Evolutionary conservation across 2,113 vertebrate species (phyloP).

Genomic region (Nesoenas mayeri): DNA sequence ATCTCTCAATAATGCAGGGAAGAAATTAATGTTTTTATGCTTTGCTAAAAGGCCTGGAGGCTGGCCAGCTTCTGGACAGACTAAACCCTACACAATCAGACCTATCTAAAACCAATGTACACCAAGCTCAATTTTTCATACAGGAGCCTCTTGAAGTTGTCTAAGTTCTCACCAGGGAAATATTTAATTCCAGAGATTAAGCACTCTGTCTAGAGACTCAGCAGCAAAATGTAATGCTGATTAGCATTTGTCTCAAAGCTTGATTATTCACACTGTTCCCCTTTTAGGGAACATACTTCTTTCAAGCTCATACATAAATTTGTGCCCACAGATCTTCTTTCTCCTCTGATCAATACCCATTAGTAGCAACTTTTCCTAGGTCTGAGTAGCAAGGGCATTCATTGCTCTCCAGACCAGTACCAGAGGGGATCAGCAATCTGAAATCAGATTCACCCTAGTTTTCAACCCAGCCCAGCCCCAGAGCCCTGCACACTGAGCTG

Average conservation of each 20-base stretch:
- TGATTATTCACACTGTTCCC: constrained; percentile 28
- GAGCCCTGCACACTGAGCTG: neutral
- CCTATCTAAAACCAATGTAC: neutral
- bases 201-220: neutral
- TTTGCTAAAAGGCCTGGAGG: neutral
- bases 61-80: neutral
- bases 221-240: neutral
- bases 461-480: neutral
- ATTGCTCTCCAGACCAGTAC: neutral
- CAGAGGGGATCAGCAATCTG: neutral
- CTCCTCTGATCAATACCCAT: constrained; percentile 28
- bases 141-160: neutral
- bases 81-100: neutral
- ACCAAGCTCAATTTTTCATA: neutral
- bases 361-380: neutral
- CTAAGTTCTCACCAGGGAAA: constrained; percentile 9
- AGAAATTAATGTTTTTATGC: neutral
- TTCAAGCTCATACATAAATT: neutral
- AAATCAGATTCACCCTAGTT: neutral
- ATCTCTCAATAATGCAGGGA: neutral
- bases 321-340: constrained; percentile 16
- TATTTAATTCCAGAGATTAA: constrained; percentile 44
- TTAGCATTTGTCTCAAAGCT: constrained; percentile 5
- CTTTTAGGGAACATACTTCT: neutral
- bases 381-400: neutral